These are phyloP conservation scores for Catharus ustulatus DNA, from an alignment of 2,797 vertebrate genomes.

Conservation along the genomic window DNA sequence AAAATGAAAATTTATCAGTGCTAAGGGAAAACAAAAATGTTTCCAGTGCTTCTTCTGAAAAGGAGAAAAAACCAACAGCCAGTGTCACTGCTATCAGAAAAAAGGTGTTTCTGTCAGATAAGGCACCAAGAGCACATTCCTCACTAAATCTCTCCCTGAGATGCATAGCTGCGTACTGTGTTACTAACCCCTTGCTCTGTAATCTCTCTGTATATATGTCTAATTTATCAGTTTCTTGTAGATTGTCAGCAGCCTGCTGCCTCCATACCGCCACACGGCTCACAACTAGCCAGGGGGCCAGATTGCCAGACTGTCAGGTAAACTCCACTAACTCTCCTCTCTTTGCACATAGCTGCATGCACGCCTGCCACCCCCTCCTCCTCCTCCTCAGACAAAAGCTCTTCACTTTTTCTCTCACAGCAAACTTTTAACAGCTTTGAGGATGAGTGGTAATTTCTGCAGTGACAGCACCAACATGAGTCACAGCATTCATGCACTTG, in stretches of 20 bases:
- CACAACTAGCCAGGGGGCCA: conserved; percentile 93
- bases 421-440: neutral
- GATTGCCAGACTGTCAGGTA: conserved; percentile 90
- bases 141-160: conserved; percentile 79
- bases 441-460: neutral
- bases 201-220: conserved; percentile 95
- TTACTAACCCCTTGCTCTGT: conserved; percentile 86
- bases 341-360: conserved; percentile 66
- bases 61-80: neutral
- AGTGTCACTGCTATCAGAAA: neutral
- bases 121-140: conserved; percentile 64
- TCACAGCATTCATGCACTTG: neutral
- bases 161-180: conserved; percentile 46
- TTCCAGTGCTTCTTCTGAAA: neutral
- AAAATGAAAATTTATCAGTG: neutral
- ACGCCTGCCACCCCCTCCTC: neutral
- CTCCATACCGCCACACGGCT: conserved; percentile 94
- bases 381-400: neutral
- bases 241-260: conserved; percentile 99
- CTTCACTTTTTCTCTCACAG: neutral
- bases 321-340: conserved; percentile 69
- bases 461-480: neutral
- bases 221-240: conserved; percentile 99
- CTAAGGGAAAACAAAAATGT: neutral
- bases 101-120: conserved; percentile 50